Base-by-base conservation (phyloP, 1,140 invertebrate genomes). In the Eumaeus atala region DNA sequence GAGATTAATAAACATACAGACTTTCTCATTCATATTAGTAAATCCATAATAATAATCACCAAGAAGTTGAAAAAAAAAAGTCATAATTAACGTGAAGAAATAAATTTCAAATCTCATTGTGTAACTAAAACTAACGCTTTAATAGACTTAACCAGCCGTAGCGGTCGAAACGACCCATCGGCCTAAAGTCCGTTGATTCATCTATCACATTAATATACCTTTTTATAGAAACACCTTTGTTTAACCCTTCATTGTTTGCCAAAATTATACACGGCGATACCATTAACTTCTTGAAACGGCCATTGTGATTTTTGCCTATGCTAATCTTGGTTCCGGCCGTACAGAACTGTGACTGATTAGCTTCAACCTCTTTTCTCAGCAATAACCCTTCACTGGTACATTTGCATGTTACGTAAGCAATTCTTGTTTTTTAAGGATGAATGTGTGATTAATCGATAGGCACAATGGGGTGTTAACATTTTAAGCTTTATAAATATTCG, bases 221-320 rank as follows among this genome's bases (percentile, higher is more conserved):
- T 79, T 79, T 75, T 77, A 69, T 66, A 53, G 58, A 50, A 62
- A 54, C 57, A 67, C 70, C 64, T 74, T 83, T 84, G 81, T 84
- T 75, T 82, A 81, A 77, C 75, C 77, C 80, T 73, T 70, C 21
- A 28, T 83, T 80, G 73, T 80, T 58, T 47, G 21, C 54, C 50
- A 61, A 73, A 75, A 77, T 83, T 84, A 79, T 78, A 67, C 74
- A 71, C 60, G 72, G 68, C 57, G n/a, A 70, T 70, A 67, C 67
- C 71, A 81, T 84, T 84, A 80, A 80, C 65, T 75, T 74, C 72
- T 84, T 70, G 66, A 72, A 67, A 61, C 56, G 48, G 59, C 65
- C 59, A 73, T 84, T 84, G 76, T 84, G 58, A 80, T 80, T 76
- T 77, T 77, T 66, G 76, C 69, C 66, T 82, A 82, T 82, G 81